These are phyloP conservation scores for Dasysyrphus tricinctus DNA, from an alignment of 2,888 invertebrate species.

Conservation along the genomic window DNA sequence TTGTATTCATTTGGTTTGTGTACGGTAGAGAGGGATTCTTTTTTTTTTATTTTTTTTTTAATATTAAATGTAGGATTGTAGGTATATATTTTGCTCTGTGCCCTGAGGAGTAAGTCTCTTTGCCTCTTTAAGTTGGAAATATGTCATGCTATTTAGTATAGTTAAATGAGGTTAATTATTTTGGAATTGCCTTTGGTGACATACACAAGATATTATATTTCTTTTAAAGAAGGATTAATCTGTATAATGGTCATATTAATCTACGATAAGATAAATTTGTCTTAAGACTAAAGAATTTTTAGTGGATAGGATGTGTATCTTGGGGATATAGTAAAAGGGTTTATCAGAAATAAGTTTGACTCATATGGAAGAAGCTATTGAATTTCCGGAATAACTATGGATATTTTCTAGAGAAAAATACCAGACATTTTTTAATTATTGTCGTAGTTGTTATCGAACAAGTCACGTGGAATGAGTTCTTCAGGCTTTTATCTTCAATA, in stretches of 20 bases:
- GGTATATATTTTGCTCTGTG: slow-evolving; percentile 3
- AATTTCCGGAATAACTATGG: neutral
- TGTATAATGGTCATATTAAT: slow-evolving; percentile 19
- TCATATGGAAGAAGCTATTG: neutral
- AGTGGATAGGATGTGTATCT: neutral
- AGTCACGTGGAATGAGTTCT: no score
- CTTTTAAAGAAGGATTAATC: slow-evolving; percentile 10
- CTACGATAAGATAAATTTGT: neutral
- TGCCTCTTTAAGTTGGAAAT: slow-evolving; percentile 23
- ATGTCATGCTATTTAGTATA: slow-evolving; percentile 64
- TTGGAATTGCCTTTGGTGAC: slow-evolving; percentile 40
- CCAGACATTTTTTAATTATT: no score
- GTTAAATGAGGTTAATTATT: slow-evolving; percentile 60
- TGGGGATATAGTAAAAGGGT: neutral
- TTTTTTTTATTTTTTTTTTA: no score
- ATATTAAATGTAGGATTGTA: no score
- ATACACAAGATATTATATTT: slow-evolving; percentile 24
- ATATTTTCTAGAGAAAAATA: neutral
- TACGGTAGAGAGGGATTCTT: neutral
- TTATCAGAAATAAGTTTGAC: neutral
- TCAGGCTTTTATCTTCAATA: no score
- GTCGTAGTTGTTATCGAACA: no score
- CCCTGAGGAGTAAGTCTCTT: slow-evolving; percentile 17
- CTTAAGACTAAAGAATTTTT: neutral
- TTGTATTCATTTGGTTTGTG: neutral